Conservation (phyloP, 2,113 vertebrate species). For the Numida meleagris region DNA sequence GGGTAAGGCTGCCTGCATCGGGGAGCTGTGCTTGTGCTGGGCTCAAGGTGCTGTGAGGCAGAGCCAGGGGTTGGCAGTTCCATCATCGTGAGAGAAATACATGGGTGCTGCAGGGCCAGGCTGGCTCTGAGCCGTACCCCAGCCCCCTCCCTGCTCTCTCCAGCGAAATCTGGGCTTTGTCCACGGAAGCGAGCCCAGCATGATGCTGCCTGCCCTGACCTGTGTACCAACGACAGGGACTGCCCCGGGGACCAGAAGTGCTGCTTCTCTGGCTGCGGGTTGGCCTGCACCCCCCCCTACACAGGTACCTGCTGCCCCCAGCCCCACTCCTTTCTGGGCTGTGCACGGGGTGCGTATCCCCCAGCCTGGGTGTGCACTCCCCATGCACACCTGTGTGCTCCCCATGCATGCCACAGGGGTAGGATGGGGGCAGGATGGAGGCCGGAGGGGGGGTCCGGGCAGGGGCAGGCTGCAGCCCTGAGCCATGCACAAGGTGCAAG, state of each 20-base stretch:
- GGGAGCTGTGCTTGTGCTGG: not conserved
- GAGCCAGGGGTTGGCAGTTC: rapidly evolving
- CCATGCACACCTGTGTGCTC: not conserved
- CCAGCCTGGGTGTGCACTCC: rapidly evolving
- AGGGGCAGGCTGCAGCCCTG: too few species aligned
- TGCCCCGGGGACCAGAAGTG: constrained; percentile 16
- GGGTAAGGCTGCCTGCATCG: not conserved
- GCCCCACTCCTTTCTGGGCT: not conserved
- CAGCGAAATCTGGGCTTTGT: constrained; percentile 43
- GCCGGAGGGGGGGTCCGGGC: too few species aligned
- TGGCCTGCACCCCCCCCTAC: not conserved
- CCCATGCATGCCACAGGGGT: not conserved
- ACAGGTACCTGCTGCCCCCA: not conserved
- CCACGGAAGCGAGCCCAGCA: not conserved
- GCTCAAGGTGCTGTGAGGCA: not conserved
- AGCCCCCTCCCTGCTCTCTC: not conserved
- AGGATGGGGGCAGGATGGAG: not conserved
- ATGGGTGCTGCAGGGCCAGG: rapidly evolving
- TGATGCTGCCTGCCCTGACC: not conserved
- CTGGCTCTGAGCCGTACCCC: rapidly evolving
- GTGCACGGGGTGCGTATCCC: not conserved
- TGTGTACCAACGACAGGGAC: not conserved
- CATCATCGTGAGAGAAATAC: rapidly evolving
- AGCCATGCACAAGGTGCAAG: too few species aligned
- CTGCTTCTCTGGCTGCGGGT: constrained; percentile 37